Percentiles rank a stretch among this genome's conserved stretches.
Evolutionary conservation across 2,797 vertebrate species (phyloP).

Genomic region (Danio tinwini): DNA sequence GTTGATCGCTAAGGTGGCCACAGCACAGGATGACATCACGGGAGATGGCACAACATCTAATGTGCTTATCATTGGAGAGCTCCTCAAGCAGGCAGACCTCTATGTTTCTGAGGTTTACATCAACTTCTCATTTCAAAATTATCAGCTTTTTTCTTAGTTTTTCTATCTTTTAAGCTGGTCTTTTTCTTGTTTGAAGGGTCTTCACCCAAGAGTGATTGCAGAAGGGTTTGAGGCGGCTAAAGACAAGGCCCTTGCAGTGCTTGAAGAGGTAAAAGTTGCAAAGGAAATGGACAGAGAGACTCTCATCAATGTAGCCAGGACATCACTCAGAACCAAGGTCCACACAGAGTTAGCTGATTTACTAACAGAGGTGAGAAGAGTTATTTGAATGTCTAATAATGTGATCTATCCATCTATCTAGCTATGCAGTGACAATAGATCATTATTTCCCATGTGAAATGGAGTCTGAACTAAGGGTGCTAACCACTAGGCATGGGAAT

Average conservation of each 20-base stretch:
- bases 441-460: no score
- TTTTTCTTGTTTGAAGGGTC: slow-evolving; percentile 77
- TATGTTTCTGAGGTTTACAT: slow-evolving; percentile 91
- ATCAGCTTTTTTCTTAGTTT: background rate
- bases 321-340: slow-evolving; percentile 95
- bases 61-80: slow-evolving; percentile 95
- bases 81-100: slow-evolving; percentile 95
- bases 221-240: slow-evolving; percentile 97
- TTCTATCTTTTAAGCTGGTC: no score
- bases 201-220: slow-evolving; percentile 94
- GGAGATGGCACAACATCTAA: slow-evolving; percentile 99
- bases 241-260: slow-evolving; percentile 87
- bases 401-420: background rate
- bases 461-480: no score
- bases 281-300: slow-evolving; percentile 87
- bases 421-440: background rate
- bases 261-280: slow-evolving; percentile 84
- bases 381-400: background rate
- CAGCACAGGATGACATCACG: slow-evolving; percentile 97
- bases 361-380: slow-evolving; percentile 87
- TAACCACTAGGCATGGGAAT: no score
- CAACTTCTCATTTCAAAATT: background rate
- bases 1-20: slow-evolving; percentile 96
- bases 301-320: slow-evolving; percentile 88
- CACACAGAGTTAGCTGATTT: slow-evolving; percentile 91